Conservation (phyloP, 2,113 vertebrate genomes). For the Hippocampus abdominalis region DNA sequence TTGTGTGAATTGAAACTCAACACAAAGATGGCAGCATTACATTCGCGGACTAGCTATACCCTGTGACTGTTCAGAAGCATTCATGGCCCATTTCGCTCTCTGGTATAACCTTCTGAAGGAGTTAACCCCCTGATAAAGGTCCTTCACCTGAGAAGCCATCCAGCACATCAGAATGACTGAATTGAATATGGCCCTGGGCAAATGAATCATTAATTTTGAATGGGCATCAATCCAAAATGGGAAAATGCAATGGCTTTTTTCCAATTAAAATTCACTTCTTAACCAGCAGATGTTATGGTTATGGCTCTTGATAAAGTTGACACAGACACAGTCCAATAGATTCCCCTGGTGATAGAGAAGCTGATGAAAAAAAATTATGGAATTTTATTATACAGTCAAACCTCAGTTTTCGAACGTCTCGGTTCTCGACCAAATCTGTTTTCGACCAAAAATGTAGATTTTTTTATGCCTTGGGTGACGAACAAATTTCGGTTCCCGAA, state of each 20-base stretch:
- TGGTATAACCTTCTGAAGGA: slow-evolving; percentile 21
- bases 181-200: slow-evolving; percentile 56
- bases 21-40: slow-evolving; percentile 16
- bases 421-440: no score
- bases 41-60: slow-evolving; percentile 21
- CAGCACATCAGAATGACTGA: slow-evolving; percentile 47
- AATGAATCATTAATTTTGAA: slow-evolving; percentile 74
- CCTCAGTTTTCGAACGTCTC: no score
- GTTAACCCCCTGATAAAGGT: slow-evolving; percentile 65
- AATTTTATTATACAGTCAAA: no score
- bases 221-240: slow-evolving; percentile 60
- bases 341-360: not conserved
- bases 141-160: slow-evolving; percentile 48
- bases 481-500: no score
- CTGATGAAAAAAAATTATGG: not conserved
- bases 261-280: slow-evolving; percentile 55
- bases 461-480: no score
- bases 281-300: slow-evolving; percentile 20
- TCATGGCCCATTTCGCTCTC: slow-evolving; percentile 9
- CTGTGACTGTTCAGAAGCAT: slow-evolving; percentile 24
- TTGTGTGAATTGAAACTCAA: slow-evolving; percentile 1
- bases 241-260: slow-evolving; percentile 53
- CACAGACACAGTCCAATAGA: slow-evolving; percentile 10
- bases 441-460: no score
- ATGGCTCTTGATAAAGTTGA: slow-evolving; percentile 22